These are phyloP conservation scores for Danio kyathit DNA, from an alignment of 2,797 vertebrate genomes.

Conservation along the genomic window DNA sequence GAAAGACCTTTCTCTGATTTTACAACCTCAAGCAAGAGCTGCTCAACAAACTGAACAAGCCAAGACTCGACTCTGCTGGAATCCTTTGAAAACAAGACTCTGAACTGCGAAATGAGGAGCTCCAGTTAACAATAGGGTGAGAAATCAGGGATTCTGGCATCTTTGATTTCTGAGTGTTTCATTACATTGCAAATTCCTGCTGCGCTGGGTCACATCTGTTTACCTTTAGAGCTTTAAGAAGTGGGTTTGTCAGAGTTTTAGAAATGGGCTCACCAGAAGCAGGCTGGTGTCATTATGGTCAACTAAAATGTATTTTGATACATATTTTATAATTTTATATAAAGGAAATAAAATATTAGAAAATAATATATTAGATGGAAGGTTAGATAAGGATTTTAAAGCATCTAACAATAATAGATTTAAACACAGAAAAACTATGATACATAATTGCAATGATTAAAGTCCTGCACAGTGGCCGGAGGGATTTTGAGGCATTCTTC, in stretches of 20 bases:
- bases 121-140: background rate
- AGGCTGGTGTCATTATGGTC: background rate
- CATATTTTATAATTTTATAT: no score
- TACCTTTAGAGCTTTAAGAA: background rate
- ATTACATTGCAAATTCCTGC: background rate
- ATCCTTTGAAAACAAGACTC: conserved; percentile 14
- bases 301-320: background rate
- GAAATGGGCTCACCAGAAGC: background rate
- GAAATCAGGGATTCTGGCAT: background rate
- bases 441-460: no score
- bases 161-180: conserved; percentile 9
- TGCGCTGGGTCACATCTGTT: background rate
- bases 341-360: no score
- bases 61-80: conserved; percentile 20
- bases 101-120: background rate
- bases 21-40: conserved; percentile 14
- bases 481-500: no score
- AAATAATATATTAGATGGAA: no score
- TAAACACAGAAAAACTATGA: no score
- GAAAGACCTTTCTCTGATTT: conserved; percentile 28
- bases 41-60: conserved; percentile 23
- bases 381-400: no score
- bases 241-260: background rate
- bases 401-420: no score
- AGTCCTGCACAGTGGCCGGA: no score